These are phyloP conservation scores for Drosophila maculinotata DNA, from an alignment of 2,888 invertebrate genomes.

Conservation along the genomic window DNA sequence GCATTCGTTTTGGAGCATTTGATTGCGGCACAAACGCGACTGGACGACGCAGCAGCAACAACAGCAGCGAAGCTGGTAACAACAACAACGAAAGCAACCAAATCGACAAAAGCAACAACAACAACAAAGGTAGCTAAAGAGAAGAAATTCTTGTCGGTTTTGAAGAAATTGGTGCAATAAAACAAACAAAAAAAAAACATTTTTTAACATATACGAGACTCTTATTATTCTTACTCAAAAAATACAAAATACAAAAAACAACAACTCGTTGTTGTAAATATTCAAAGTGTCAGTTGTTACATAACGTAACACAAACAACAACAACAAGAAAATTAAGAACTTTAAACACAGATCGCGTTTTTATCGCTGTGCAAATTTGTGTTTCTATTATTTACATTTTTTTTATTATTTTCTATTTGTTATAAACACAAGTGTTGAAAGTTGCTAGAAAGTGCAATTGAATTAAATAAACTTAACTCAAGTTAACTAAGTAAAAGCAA, in stretches of 20 bases:
- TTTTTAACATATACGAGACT: constrained; percentile 37
- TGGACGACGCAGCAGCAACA: constrained; percentile 56
- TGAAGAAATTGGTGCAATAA: constrained; percentile 78
- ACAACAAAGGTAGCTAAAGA: constrained; percentile 48
- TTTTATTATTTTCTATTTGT: constrained; percentile 12
- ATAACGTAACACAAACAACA: constrained; percentile 37
- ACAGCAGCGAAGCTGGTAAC: constrained; percentile 26
- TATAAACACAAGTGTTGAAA: constrained; percentile 28
- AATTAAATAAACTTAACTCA: constrained; percentile 14
- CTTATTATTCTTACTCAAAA: constrained; percentile 39
- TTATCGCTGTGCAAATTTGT: constrained; percentile 25
- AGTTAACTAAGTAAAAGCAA: no score
- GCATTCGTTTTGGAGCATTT: constrained; percentile 84
- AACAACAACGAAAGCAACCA: constrained; percentile 17
- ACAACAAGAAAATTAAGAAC: constrained; percentile 15
- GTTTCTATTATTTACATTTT: constrained; percentile 3
- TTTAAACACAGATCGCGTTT: constrained; percentile 33
- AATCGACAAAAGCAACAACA: constrained; percentile 19
- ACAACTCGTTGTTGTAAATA: constrained; percentile 24
- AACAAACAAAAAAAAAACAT: constrained; percentile 17
- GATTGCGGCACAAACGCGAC: constrained; percentile 78
- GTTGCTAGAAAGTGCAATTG: constrained; percentile 4
- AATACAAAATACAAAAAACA: constrained; percentile 28
- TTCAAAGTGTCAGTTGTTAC: constrained; percentile 47
- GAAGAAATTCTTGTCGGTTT: constrained; percentile 65